Evolutionary conservation across 2,888 invertebrate species (phyloP), one percentile per base, ranked within the genome.

Genomic region (Hypselothyrea guttata): DNA sequence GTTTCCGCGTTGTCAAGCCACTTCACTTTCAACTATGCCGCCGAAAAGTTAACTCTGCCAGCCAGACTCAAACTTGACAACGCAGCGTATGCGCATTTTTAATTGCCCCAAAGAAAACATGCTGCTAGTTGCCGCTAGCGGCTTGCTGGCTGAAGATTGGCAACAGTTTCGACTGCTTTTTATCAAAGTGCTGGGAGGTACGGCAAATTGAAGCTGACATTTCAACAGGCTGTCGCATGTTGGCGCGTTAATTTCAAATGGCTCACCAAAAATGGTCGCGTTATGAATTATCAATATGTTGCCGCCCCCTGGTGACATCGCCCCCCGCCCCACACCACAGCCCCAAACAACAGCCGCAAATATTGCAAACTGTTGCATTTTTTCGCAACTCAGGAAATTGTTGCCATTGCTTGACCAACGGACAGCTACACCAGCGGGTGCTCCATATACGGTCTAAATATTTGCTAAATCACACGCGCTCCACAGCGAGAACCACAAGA

Each of bases 381-480:
- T 74, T 76, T 58, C 67, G 70, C 68, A 79, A 83, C 84, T 66
- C 84, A 79, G 78, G 78, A 85, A 79, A 79, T 85, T 67, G 74
- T 61, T 83, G 61, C 51, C 69, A 65, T 59, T 56, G 64, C 62
- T 44, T 70, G 71, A 54, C 62, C 72, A 62, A 41, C 58, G 54
- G 64, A 46, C 56, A 57, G 45, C 28, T 30, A n/a, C 18, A 38
- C 57, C 73, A 54, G 68, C 74, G 71, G 64, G 56, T 77, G 77
- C 82, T 71, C 82, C 86, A 86, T 86, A 82, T 82, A 82, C 71
- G 86, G 82, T 69, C 64, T 86, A 82, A 86, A 73, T 82, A 86
- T 82, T 82, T 84, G 79, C 75, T 72, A 86, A 86, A 82, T 82
- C 79, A 83, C 79, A 81, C 84, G 84, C 86, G 73, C 72, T 71